Base-by-base conservation (phyloP, 2,797 vertebrate genomes). In the Eurystomus glaucurus region DNA sequence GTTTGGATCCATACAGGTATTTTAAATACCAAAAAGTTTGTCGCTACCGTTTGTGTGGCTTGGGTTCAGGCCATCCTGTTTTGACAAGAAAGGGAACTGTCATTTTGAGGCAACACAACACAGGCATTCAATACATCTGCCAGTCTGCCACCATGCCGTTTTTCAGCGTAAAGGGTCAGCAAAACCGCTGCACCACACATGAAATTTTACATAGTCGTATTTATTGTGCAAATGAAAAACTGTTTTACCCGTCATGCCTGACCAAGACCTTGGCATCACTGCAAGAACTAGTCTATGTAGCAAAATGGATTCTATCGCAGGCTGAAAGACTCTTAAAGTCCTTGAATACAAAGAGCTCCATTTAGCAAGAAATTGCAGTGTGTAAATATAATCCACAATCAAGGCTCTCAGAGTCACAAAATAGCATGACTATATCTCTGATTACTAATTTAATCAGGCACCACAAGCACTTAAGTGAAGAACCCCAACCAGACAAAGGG, bases 361-460 rank as follows among this genome's bases (percentile, higher is more conserved):
- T 98, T 98, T 97, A 98, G 96, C 98, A 97, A 98, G 95, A 98
- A 98, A 97, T 90, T 97, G 85, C 94, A 97, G 97, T 98, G 97
- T 98, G 95, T 97, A 98, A 98, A 98, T 97, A 98, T 97, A 98
- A 98, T 97, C 97, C 97, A 98, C 97, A 98, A 98, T 98, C 97
- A 98, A 98, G 97, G 88, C 96, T 97, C 97, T 98, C 95, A 96
- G 97, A 98, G 98, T 98, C 98, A 97, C 91, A 96, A 98, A 97
- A 97, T 48, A 96, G 97, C 97, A 97, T 90, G 97, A 97, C 97
- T 96, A 90, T 93, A 96, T 97, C 88, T 96, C 96, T 98, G 98
- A 97, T 98, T 97, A 92, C 94, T 98, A 97, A 98, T 97, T 98
- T 97, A 98, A 98, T 98, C 97, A 98, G 96, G 86, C 92, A 97